Conservation (phyloP, 1,140 invertebrate species). For the Solenopsis fugax region DNA sequence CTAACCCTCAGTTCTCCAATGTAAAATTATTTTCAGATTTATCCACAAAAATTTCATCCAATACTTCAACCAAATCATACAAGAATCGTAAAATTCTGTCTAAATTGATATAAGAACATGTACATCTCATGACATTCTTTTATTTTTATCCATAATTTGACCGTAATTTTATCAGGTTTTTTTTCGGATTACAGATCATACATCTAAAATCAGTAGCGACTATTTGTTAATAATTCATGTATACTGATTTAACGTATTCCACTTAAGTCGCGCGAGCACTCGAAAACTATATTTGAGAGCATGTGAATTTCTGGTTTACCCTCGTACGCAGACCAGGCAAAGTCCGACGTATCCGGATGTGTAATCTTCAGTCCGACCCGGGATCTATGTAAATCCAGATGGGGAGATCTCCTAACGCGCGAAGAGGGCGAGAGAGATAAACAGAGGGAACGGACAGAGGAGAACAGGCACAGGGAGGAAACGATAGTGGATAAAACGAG, state of each 20-base stretch:
- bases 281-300: conserved; percentile 11
- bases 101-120: background rate
- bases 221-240: background rate
- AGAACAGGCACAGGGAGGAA: background rate
- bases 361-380: conserved; percentile 72
- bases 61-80: too few species aligned
- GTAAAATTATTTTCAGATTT: background rate
- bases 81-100: background rate
- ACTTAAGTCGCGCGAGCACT: background rate
- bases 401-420: conserved; percentile 24
- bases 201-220: background rate
- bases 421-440: conserved; percentile 27
- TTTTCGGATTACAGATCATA: background rate
- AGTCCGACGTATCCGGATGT: conserved; percentile 59
- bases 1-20: too few species aligned
- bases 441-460: conserved; percentile 28
- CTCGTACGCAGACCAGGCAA: background rate
- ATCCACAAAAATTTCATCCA: background rate
- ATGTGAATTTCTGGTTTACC: conserved; percentile 44
- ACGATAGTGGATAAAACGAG: conserved; percentile 63
- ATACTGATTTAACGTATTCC: conserved; percentile 12
- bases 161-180: background rate
- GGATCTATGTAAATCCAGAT: conserved; percentile 70
- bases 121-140: background rate
- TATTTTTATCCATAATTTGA: background rate